Conservation (phyloP, 2,113 vertebrate genomes). For the Phyllopteryx taeniolatus region DNA sequence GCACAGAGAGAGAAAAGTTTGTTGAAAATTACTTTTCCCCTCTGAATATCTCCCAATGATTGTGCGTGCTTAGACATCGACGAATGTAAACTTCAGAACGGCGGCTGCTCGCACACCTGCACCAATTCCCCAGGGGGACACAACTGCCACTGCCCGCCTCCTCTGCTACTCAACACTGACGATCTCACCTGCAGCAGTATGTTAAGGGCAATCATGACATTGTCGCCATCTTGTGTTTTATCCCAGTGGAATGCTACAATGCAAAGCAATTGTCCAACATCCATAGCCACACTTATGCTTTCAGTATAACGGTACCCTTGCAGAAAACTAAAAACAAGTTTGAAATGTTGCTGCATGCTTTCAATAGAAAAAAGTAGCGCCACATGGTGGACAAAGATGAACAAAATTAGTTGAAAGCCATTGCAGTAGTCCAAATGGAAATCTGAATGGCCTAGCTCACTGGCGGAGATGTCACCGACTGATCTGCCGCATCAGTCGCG, state of each 20-base stretch:
- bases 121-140: conserved; percentile 71
- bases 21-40: not conserved
- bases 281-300: too few species aligned
- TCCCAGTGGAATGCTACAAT: too few species aligned
- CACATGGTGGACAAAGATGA: not conserved
- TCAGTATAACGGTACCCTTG: too few species aligned
- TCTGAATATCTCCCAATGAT: not conserved
- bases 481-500: too few species aligned
- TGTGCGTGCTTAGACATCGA: conserved; percentile 64
- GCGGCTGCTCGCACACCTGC: conserved; percentile 75
- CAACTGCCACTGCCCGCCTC: conserved; percentile 68
- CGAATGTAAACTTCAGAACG: conserved; percentile 77
- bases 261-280: too few species aligned
- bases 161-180: conserved; percentile 67
- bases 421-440: too few species aligned
- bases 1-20: not conserved
- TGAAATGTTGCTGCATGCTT: too few species aligned
- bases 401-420: not conserved
- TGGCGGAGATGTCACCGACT: too few species aligned
- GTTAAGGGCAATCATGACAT: conserved; percentile 22
- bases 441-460: too few species aligned
- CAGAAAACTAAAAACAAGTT: too few species aligned
- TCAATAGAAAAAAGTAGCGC: too few species aligned
- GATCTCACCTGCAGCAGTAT: conserved; percentile 70
- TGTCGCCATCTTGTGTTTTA: not conserved